Base-by-base conservation (phyloP, 1,140 invertebrate species). In the Choristoneura fumiferana region DNA sequence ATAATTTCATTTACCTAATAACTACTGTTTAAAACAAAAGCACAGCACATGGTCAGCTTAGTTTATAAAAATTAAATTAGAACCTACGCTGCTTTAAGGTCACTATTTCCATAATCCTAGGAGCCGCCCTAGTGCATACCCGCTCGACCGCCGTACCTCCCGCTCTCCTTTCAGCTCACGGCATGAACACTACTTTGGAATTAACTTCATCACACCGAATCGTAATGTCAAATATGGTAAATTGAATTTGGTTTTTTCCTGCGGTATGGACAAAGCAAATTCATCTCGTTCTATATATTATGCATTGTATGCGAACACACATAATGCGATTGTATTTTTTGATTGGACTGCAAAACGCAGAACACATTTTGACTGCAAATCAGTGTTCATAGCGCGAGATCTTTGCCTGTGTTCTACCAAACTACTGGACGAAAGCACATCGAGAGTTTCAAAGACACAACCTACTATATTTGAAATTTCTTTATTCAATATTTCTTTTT, bases 21-120 rank as follows among this genome's bases (percentile, higher is more conserved):
- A 72, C 67, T 69, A 76, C 73, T 72, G 68, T 83, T 89, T 86
- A 84, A 89, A 89, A 89, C 80, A 84, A 85, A 88, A 89, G 81
- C 86, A 89, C 86, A 89, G 86, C 86, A 89, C 86, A 83, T 88
- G 77, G 77, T 89, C 84, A 85, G 84, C 85, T 88, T 88, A 88
- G 70, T 79, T 69, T 74, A 74, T 82, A 85, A 66, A 81, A 81
- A 85, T 76, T 78, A 85, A 81, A 78, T 85, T 80, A 84, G 62
- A 71, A 82, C 71, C 81, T 83, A 81, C 74, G 71, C 72, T 73
- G 80, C 66, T 66, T 73, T 67, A 76, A 81, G 80, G 78, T 86
- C 78, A 68, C 78, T 81, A 86, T 78, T 76, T 71, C 69, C 75
- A 81, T 86, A 87, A 69, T 65, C 59, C 76, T 81, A 80, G 78